A percentile compares a stretch with the other conserved stretches of the same genome.
Evolutionary conservation across 1,140 invertebrate genomes (phyloP).

Genomic region (Drosophila carrolli): DNA sequence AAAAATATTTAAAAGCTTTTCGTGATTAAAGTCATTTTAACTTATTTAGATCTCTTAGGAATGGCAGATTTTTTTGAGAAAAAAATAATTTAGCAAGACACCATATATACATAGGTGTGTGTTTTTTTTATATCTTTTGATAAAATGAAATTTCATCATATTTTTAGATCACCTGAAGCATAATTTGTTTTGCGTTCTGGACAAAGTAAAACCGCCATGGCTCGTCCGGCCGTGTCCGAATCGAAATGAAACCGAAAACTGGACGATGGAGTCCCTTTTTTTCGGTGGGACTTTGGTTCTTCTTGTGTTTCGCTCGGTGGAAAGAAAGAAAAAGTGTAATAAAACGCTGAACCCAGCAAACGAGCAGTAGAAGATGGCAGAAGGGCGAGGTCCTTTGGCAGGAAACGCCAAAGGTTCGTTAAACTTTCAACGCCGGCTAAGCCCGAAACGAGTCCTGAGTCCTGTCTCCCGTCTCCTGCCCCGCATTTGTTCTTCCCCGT

Average conservation of each 20-base stretch:
- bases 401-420: constrained; percentile 77
- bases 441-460: constrained; percentile 44
- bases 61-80: too few species aligned
- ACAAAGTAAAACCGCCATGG: constrained; percentile 26
- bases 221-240: constrained; percentile 42
- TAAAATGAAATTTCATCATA: not conserved
- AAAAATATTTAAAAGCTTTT: too few species aligned
- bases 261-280: constrained; percentile 50
- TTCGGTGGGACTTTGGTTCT: constrained; percentile 2
- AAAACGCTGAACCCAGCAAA: constrained; percentile 28
- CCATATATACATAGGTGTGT: too few species aligned
- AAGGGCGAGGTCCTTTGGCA: constrained; percentile 48
- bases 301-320: constrained; percentile 14
- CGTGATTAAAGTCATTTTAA: not conserved
- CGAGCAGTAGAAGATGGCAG: not conserved
- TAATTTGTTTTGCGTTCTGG: not conserved
- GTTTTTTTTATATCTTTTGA: too few species aligned
- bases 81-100: too few species aligned
- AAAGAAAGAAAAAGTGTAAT: constrained; percentile 69
- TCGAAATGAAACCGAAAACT: constrained; percentile 79
- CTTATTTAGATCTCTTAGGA: too few species aligned
- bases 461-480: constrained; percentile 18
- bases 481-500: constrained; percentile 16
- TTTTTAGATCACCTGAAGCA: constrained; percentile 2
- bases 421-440: constrained; percentile 60